A percentile compares a stretch with the other conserved stretches of the same genome.
These are phyloP conservation scores for Melanotaenia trifasciata DNA, from an alignment of 2,797 vertebrate species.

Conservation along the genomic window DNA sequence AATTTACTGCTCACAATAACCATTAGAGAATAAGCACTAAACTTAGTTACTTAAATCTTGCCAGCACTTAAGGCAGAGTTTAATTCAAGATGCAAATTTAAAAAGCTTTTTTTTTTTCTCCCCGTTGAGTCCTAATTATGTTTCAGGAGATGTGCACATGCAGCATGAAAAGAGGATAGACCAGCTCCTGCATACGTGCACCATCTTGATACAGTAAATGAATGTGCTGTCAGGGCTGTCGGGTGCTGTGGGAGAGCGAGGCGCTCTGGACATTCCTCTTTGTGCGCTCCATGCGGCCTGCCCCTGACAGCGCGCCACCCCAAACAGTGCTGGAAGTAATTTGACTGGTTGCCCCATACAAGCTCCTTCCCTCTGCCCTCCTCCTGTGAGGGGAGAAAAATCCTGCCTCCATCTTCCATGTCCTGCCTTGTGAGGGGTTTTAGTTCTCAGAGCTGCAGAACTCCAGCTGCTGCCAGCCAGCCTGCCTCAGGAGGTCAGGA, in stretches of 20 bases:
- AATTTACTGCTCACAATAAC: no score
- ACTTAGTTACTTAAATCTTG: not conserved
- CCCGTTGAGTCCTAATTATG: not conserved
- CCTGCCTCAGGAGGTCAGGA: conserved; percentile 40
- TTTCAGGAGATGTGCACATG: not conserved
- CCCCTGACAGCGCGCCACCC: conserved; percentile 22
- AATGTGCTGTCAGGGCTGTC: conserved; percentile 9
- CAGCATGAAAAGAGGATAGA: not conserved
- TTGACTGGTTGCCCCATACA: conserved; percentile 49
- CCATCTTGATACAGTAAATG: conserved; percentile 2
- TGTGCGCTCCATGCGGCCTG: not conserved
- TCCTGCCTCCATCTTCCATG: conserved; percentile 54
- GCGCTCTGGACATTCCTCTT: conserved; percentile 11
- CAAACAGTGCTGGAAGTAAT: conserved; percentile 57
- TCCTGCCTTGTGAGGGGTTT: conserved; percentile 47
- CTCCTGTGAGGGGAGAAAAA: conserved; percentile 17
- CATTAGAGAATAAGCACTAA: no score
- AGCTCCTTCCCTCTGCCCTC: conserved; percentile 54
- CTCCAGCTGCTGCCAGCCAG: conserved; percentile 44
- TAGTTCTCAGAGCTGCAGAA: conserved; percentile 30
- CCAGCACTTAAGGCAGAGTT: not conserved
- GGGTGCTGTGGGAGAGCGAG: not conserved
- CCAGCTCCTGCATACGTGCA: not conserved
- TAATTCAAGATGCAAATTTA: not conserved
- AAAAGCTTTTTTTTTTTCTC: not conserved